Evolutionary conservation across 2,888 invertebrate genomes (phyloP), one percentile per base, ranked within the genome.

Genomic region (Neoascia interrupta): DNA sequence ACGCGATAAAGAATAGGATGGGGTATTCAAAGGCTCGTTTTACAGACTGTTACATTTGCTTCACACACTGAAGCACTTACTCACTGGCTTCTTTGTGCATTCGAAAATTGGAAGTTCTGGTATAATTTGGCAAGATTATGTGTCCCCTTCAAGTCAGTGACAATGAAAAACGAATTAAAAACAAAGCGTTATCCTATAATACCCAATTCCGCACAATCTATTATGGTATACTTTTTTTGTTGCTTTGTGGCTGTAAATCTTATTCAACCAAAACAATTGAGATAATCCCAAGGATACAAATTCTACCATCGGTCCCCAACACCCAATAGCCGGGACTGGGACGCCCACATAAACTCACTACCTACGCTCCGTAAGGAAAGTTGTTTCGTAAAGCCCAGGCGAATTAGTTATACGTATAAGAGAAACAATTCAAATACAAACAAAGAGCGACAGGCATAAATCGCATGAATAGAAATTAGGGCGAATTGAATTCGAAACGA

Each of bases 401-500:
- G 68, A 68, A 73, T 68, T 68, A 66, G 66, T 54, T 73, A 56
- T n/a, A n/a, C n/a, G n/a, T n/a, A n/a, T 49, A 45, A 60, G 54
- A 72, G 70, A 70, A 68, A 73, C 60, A 68, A 61, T 72, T 68
- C 66, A 37, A 73, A 79, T 60, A 79, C 66, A 79, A 73, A 61
- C 60, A 43, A 37, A 61, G 61, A 43, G 64, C 53, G 60, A 72
- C 54, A 54, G 47, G 66, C 53, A 66, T 72, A 79, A 72, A 73
- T 79, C 73, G 73, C 61, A 68, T 79, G 73, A 79, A 79, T 79
- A 79, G 79, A 79, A 73, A 79, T 79, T 66, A 79, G 79, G 60
- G 73, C 61, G 79, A 79, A 79, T 79, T 79, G 79, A 79, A 79
- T 79, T 79, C 79, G 66, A 79, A 73, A 68, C 60, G 68, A 79